phyloP scores from a whole-genome alignment of 2,113 vertebrate species.

The Periophthalmodon schlosseri region DNA sequence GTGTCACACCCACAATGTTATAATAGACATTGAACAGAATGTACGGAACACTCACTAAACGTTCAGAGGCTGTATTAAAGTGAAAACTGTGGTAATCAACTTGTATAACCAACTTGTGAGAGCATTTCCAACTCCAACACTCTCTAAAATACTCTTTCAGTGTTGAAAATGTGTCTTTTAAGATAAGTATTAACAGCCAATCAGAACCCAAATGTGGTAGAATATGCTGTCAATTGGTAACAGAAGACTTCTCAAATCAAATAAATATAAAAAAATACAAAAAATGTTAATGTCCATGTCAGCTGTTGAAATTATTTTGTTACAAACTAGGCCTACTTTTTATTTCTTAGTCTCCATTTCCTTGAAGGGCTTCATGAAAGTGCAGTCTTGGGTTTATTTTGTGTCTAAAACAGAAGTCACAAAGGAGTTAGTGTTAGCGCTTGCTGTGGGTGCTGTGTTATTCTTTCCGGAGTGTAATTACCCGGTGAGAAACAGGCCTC shows the following conservation, averaged over 20 bases:
- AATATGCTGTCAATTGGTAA: too few species aligned
- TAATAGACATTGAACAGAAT: background rate
- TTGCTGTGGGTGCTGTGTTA: conserved; percentile 60
- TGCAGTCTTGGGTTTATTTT: conserved; percentile 5
- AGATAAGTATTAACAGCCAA: too few species aligned
- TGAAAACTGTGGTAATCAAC: background rate
- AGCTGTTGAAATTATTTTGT: too few species aligned
- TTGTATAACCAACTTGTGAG: background rate
- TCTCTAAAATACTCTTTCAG: background rate
- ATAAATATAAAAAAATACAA: too few species aligned
- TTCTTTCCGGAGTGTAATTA: conserved; percentile 69
- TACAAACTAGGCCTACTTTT: background rate
- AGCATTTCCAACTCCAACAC: background rate
- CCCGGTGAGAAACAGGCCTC: conserved; percentile 51
- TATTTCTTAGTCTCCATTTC: background rate
- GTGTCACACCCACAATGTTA: background rate
- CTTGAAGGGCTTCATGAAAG: background rate
- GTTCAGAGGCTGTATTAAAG: background rate
- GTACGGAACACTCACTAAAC: background rate
- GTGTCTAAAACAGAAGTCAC: conserved; percentile 30
- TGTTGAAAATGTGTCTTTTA: background rate
- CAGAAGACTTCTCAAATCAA: too few species aligned
- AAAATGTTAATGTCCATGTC: too few species aligned
- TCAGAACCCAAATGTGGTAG: too few species aligned
- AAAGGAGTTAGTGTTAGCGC: conserved; percentile 55